Evolutionary conservation across 2,113 vertebrate species (phyloP).

Genomic region (Leucopsar rothschildi): DNA sequence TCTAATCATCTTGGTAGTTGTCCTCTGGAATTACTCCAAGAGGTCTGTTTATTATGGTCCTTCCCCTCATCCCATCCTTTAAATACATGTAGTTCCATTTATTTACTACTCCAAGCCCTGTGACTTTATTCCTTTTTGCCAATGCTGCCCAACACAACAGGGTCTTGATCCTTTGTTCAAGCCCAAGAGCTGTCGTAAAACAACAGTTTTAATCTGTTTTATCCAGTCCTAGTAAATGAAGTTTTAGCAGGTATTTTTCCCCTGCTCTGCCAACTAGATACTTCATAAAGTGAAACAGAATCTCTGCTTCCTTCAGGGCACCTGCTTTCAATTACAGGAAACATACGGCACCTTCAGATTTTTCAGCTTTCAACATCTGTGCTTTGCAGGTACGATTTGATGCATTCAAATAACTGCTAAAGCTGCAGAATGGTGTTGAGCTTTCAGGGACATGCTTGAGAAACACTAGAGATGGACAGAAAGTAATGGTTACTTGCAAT

Average conservation of each 20-base stretch:
- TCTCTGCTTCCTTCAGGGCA: slow-evolving; percentile 61
- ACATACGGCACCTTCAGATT: slow-evolving; percentile 57
- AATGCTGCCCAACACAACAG: neutral
- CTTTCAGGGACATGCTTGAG: neutral
- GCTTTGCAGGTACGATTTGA: slow-evolving; percentile 56
- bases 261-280: slow-evolving; percentile 45
- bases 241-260: slow-evolving; percentile 33
- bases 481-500: neutral
- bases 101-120: neutral
- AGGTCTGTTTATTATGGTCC: neutral
- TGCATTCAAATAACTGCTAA: slow-evolving; percentile 52
- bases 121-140: neutral
- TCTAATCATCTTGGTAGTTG: neutral
- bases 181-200: neutral
- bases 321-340: slow-evolving; percentile 60
- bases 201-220: slow-evolving; percentile 30
- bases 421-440: neutral
- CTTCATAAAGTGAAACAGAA: slow-evolving; percentile 54
- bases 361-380: slow-evolving; percentile 61
- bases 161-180: neutral
- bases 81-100: neutral
- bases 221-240: neutral
- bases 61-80: neutral
- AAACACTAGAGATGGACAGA: slow-evolving; percentile 6
- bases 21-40: neutral